These are phyloP conservation scores for Apodemus speciosus DNA, from an alignment of 2,113 vertebrate genomes.

Conservation along the genomic window DNA sequence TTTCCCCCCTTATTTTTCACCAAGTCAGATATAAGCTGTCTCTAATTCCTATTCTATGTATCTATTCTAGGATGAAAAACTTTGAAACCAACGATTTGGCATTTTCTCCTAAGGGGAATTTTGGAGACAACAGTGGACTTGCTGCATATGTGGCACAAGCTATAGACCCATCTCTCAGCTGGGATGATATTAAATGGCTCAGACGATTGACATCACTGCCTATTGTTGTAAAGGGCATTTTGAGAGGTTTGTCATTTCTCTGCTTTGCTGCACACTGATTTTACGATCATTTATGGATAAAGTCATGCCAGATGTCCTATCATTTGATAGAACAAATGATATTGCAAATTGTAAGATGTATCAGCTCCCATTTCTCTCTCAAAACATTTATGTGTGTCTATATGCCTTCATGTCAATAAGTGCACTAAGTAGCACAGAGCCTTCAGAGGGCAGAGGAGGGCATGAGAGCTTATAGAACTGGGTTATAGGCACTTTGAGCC, in stretches of 20 bases:
- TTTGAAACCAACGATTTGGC: slow-evolving; percentile 90
- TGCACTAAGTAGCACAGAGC: neutral
- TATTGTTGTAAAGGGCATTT: slow-evolving; percentile 92
- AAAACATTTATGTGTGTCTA: neutral
- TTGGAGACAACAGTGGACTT: slow-evolving; percentile 92
- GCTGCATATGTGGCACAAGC: slow-evolving; percentile 92
- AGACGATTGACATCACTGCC: slow-evolving; percentile 90
- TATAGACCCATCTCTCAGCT: slow-evolving; percentile 91
- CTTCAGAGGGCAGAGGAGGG: neutral
- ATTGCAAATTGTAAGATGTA: neutral
- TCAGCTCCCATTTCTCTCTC: neutral
- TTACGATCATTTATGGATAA: slow-evolving; percentile 1
- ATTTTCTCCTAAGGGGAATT: slow-evolving; percentile 90
- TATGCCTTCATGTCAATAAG: neutral
- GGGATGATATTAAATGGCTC: slow-evolving; percentile 95
- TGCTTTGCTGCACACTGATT: neutral
- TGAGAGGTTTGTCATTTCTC: slow-evolving; percentile 87
- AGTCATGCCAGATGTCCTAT: neutral
- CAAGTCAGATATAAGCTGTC: neutral
- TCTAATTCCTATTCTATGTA: slow-evolving; percentile 23
- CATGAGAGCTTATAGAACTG: neutral
- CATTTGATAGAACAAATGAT: neutral
- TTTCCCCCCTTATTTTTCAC: neutral
- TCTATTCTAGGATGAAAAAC: slow-evolving; percentile 91
- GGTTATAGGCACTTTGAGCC: neutral